Evolutionary conservation across 2,113 vertebrate genomes (phyloP).

Genomic region (Jacana jacana): DNA sequence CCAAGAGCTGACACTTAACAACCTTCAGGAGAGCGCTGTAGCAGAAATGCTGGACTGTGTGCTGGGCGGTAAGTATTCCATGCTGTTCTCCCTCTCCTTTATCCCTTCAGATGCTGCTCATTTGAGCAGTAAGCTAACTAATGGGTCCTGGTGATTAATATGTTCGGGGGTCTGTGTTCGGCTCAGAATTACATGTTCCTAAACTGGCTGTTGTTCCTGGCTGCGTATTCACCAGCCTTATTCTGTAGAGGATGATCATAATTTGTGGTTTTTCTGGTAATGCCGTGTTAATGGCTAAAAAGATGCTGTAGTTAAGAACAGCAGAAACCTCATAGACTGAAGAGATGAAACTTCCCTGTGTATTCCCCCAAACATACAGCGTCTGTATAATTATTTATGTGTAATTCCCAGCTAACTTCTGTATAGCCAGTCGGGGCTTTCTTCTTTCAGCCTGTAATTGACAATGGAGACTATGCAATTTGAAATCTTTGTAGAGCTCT

Average conservation of each 20-base stretch:
- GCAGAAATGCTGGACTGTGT: conserved; percentile 4
- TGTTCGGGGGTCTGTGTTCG: not conserved
- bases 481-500: not conserved
- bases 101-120: not conserved
- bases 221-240: not conserved
- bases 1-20: conserved; percentile 35
- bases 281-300: not conserved
- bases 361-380: not conserved
- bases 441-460: not conserved
- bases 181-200: not conserved
- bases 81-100: not conserved
- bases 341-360: not conserved
- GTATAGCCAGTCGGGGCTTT: not conserved
- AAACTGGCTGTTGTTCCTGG: not conserved
- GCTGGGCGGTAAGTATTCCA: conserved; percentile 10
- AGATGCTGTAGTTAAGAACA: not conserved
- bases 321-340: not conserved
- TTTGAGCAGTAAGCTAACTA: conserved; percentile 2
- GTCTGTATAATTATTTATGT: not conserved
- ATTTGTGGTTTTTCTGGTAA: not conserved
- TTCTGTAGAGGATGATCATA: not conserved
- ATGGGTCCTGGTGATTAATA: not conserved
- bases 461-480: not conserved
- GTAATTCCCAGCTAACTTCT: not conserved
- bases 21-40: conserved; percentile 13